Evolutionary conservation across 2,888 invertebrate species (phyloP).

Genomic region (Drosophila neonasuta): DNA sequence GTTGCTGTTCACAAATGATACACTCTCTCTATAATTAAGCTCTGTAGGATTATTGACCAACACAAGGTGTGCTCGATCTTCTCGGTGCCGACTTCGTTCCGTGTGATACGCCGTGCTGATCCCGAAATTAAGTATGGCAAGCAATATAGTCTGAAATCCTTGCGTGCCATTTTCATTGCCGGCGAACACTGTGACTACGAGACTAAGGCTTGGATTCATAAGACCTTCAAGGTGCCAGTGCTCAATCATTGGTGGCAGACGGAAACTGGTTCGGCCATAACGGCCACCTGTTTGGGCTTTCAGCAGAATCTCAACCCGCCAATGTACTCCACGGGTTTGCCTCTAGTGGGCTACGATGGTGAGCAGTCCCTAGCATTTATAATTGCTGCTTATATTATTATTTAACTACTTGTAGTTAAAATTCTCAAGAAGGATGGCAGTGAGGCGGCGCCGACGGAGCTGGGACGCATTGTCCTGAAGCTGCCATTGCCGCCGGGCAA

Average conservation of each 20-base stretch:
- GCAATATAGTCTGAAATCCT: conserved; percentile 87
- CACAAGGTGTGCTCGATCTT: conserved; percentile 93
- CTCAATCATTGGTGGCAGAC: conserved; percentile 99
- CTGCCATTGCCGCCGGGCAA: conserved; percentile 95
- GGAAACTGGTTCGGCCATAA: conserved; percentile 95
- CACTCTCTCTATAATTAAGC: not conserved
- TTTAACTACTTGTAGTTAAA: conserved; percentile 83
- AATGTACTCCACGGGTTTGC: conserved; percentile 90
- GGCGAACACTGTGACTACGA: conserved; percentile 97
- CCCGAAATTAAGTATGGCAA: conserved; percentile 87
- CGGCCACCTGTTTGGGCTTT: conserved; percentile 91
- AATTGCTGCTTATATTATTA: not conserved
- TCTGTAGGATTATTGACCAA: conserved; percentile 90
- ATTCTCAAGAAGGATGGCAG: conserved; percentile 87
- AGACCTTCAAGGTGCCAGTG: conserved; percentile 88
- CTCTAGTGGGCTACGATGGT: conserved; percentile 95
- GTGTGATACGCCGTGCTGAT: conserved; percentile 91
- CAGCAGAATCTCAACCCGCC: conserved; percentile 88
- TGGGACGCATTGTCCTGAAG: conserved; percentile 92
- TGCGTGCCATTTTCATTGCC: conserved; percentile 90
- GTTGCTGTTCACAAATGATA: conserved; percentile 1
- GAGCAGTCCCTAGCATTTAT: conserved; percentile 71
- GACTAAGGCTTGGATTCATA: conserved; percentile 90
- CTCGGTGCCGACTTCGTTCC: conserved; percentile 94
- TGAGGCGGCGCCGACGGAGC: conserved; percentile 87